Conservation (phyloP, 1,140 invertebrate genomes). For the Mylabris phalerata region DNA sequence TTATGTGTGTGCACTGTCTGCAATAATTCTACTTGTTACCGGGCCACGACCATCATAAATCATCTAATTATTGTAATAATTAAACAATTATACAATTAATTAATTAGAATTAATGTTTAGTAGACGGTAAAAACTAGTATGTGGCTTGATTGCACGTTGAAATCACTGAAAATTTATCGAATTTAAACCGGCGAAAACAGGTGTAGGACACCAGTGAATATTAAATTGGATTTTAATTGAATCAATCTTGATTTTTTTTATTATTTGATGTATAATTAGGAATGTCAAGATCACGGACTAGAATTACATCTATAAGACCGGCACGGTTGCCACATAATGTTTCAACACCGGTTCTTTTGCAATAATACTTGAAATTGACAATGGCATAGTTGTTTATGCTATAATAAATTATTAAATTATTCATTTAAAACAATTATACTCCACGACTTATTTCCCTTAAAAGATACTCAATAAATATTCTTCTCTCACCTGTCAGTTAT, state of each 20-base stretch:
- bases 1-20: background rate
- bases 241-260: background rate
- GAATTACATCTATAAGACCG: background rate
- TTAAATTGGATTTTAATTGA: background rate
- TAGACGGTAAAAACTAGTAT: background rate
- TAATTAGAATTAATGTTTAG: background rate
- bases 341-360: background rate
- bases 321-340: conserved; percentile 18
- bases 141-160: background rate
- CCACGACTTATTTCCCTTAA: too few relatives aligned
- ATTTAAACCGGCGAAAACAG: background rate
- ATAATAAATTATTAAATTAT: too few relatives aligned
- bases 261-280: conserved; percentile 2
- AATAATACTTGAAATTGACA: background rate
- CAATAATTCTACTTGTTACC: background rate
- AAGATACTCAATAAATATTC: too few relatives aligned
- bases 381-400: too few relatives aligned
- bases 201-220: background rate
- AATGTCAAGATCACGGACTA: conserved; percentile 39
- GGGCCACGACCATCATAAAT: background rate
- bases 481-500: too few relatives aligned
- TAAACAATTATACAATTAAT: background rate
- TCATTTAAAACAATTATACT: too few relatives aligned
- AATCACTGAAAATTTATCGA: background rate
- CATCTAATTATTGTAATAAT: background rate